Evolutionary conservation across 1,140 invertebrate species (phyloP), one percentile per base, ranked within the genome.

Genomic region (Oryzaephilus surinamensis): DNA sequence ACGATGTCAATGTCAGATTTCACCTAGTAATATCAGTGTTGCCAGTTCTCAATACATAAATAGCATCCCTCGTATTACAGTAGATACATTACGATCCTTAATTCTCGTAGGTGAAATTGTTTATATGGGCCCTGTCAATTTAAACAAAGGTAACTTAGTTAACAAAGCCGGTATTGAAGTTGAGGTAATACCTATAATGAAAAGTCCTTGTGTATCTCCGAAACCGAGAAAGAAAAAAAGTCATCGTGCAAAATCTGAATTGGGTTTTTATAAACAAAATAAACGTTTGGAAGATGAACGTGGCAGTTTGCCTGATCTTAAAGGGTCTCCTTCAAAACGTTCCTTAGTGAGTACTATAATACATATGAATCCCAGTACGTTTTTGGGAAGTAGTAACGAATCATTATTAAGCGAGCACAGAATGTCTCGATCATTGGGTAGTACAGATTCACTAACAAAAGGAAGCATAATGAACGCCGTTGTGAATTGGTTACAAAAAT

Each of bases 121-220:
- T 43, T 64, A 63, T 35, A 57, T 62, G 55, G 62, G 52, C 39
- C 60, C 61, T 30, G 61, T 64, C 29, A 65, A 49, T 38, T 60
- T 64, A 44, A 62, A 63, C 50, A 60, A 60, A 59, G 58, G 60
- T 54, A 48, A 57, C 37, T 48, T 51, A 37, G 39, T 61, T 41
- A 62, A 61, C 41, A 61, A 58, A 49, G 58, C 58, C 16, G 60
- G 60, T n/a, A 40, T 62, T 13, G 57, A 62, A 46, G 56, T 61
- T 6, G 55, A 60, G 37, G 52, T 62, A 8, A 61, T 62, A 28
- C 60, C 60, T 2, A 60, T 61, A 20, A 61, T 54, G 52, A 50
- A 48, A 26, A 61, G 56, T 47, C 59, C 58, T 11, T 52, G 50
- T 40, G 31, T 48, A 19, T 59, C 59, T 8, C 59, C 59, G 3